Evolutionary conservation across 2,888 invertebrate species (phyloP).

Genomic region (Cyaniris semiargus): DNA sequence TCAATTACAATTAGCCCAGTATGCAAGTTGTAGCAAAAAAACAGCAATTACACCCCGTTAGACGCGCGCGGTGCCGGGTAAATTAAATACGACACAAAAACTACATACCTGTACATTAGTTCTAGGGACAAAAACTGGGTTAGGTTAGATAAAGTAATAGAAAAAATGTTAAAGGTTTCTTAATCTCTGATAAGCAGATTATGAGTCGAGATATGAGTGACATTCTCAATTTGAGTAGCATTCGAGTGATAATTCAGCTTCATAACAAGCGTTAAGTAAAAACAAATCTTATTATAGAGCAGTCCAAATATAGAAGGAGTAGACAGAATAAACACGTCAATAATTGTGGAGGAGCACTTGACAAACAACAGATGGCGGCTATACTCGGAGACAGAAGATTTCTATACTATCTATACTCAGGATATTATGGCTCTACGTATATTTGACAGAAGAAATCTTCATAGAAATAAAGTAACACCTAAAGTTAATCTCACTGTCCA

Average conservation of each 20-base stretch:
- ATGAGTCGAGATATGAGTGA: neutral
- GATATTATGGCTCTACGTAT: neutral
- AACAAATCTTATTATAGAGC: neutral
- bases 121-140: neutral
- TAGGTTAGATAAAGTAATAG: neutral
- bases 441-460: neutral
- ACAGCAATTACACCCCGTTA: constrained; percentile 2
- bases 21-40: neutral
- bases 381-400: neutral
- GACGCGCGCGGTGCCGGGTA: neutral
- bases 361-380: neutral
- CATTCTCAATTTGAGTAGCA: no score
- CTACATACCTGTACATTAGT: neutral
- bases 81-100: neutral
- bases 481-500: no score
- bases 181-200: neutral
- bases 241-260: no score
- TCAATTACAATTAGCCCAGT: neutral
- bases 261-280: neutral
- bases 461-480: no score
- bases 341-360: neutral
- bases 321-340: neutral
- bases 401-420: neutral
- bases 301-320: neutral
- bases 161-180: neutral